phyloP scores from a whole-genome alignment of 2,113 vertebrate genomes.

The Naja naja region DNA sequence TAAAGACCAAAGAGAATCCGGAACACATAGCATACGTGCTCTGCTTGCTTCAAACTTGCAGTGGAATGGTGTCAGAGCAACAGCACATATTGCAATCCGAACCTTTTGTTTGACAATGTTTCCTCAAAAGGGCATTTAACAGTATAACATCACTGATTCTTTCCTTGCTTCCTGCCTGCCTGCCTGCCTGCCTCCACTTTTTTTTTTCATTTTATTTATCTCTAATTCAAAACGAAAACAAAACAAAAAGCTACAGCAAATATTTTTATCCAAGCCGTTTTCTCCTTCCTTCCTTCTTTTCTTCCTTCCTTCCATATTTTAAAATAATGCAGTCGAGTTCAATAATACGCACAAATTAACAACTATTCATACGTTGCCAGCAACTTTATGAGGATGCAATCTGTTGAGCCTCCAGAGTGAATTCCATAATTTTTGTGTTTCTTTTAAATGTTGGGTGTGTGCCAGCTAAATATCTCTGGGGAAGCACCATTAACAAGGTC shows the following conservation, averaged over 20 bases:
- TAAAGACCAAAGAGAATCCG: not conserved
- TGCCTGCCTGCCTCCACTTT: not conserved
- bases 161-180: not conserved
- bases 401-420: not conserved
- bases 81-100: not conserved
- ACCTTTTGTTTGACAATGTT: not conserved
- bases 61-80: not conserved
- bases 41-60: not conserved
- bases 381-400: not conserved
- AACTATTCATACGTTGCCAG: not conserved
- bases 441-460: not conserved
- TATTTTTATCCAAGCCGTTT: not conserved
- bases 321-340: not conserved
- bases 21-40: not conserved
- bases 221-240: not conserved
- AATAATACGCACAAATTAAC: not conserved
- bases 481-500: not conserved
- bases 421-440: not conserved
- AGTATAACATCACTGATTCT: not conserved
- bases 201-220: not conserved
- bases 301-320: not conserved
- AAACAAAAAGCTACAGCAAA: not conserved
- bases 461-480: not conserved
- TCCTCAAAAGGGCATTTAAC: not conserved
- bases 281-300: not conserved